Conservation (phyloP, 2,113 vertebrate species). For the Ctenodactylus gundi region DNA sequence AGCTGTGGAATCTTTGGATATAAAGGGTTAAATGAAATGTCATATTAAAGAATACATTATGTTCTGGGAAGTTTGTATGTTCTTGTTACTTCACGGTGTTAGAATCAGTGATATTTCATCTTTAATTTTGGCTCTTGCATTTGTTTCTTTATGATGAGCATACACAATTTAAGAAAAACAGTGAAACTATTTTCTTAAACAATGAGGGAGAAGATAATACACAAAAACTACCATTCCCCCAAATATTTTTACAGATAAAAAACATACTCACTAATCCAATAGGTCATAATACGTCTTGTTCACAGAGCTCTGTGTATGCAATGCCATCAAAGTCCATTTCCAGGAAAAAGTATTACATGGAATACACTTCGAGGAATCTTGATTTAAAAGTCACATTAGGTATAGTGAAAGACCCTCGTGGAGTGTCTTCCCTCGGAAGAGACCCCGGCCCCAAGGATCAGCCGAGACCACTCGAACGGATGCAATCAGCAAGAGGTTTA, state of each 20-base stretch:
- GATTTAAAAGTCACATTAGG: not conserved
- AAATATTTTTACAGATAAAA: not conserved
- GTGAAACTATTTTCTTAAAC: not conserved
- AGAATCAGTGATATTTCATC: slow-evolving; percentile 7
- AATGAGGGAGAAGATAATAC: not conserved
- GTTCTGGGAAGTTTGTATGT: not conserved
- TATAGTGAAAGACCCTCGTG: too few relatives aligned
- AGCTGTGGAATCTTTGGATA: not conserved
- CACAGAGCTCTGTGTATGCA: not conserved
- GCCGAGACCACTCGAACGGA: too few relatives aligned
- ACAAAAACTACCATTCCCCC: not conserved
- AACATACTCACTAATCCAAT: slow-evolving; percentile 16
- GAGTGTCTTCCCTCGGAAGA: too few relatives aligned
- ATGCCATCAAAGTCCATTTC: not conserved
- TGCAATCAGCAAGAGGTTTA: too few relatives aligned
- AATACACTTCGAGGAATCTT: slow-evolving; percentile 36
- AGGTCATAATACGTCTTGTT: slow-evolving; percentile 7
- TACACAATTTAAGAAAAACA: slow-evolving; percentile 21
- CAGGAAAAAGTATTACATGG: not conserved
- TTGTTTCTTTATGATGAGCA: not conserved
- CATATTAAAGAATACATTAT: slow-evolving; percentile 6
- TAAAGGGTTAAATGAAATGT: not conserved
- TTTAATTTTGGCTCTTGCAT: not conserved
- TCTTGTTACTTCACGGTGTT: slow-evolving; percentile 9
- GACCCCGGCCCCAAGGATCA: too few relatives aligned